phyloP scores from a whole-genome alignment of 2,797 vertebrate species.

The Manis crassicaudata region DNA sequence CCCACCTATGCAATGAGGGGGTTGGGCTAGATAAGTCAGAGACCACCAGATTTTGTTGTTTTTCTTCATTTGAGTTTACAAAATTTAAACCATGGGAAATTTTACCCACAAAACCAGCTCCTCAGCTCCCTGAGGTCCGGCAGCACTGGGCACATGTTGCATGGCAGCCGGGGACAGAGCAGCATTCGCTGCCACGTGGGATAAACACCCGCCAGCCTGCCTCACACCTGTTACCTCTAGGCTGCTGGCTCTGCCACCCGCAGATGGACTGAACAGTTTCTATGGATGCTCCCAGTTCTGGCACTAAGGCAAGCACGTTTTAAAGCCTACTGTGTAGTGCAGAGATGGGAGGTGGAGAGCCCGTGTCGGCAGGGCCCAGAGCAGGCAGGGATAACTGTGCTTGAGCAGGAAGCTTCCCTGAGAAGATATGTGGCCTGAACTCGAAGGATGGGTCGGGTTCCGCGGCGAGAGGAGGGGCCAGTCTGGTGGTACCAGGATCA shows the following conservation, averaged over 20 bases:
- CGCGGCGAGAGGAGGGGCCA: background rate
- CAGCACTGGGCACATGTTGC: fast-evolving
- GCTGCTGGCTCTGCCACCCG: background rate
- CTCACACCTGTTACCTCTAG: background rate
- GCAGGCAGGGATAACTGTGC: no score
- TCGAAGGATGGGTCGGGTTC: background rate
- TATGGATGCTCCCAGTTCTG: background rate
- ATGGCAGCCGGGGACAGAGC: fast-evolving
- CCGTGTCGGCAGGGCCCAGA: background rate
- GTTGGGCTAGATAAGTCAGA: background rate
- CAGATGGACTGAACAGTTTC: background rate
- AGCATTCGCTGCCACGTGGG: fast-evolving
- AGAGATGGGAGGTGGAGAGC: background rate
- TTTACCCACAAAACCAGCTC: background rate
- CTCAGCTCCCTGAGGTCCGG: background rate
- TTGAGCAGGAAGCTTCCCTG: background rate
- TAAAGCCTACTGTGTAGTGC: no score
- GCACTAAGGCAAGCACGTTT: background rate
- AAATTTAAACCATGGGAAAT: background rate
- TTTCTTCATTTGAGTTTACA: background rate
- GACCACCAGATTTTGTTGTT: background rate
- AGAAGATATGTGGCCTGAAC: background rate
- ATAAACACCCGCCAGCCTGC: background rate
- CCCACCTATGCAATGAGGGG: background rate
- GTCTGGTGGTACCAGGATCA: background rate